phyloP scores from a whole-genome alignment of 2,797 vertebrate species.

The Falco columbarius region DNA sequence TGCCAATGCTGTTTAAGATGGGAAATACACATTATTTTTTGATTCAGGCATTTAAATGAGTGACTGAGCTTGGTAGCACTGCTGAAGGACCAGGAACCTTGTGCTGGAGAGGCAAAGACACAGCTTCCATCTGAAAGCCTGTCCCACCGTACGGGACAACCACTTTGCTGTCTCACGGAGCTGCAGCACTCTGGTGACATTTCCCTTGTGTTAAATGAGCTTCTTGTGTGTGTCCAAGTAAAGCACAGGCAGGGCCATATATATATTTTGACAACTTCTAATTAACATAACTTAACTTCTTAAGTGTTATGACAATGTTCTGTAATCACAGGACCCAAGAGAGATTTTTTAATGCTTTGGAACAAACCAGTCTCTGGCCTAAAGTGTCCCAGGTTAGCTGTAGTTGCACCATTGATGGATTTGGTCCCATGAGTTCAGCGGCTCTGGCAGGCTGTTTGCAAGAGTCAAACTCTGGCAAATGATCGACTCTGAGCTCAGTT shows the following conservation, averaged over 20 bases:
- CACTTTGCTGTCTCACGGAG: background rate
- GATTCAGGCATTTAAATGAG: background rate
- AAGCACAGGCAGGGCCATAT: background rate
- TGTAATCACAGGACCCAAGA: background rate
- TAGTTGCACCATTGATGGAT: constrained; percentile 19
- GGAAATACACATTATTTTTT: background rate
- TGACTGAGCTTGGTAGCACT: background rate
- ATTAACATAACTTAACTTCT: constrained; percentile 14
- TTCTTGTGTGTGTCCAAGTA: background rate
- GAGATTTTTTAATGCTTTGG: background rate
- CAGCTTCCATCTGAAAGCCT: background rate
- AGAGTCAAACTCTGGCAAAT: constrained; percentile 48
- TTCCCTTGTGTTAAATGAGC: background rate
- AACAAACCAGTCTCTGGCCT: background rate
- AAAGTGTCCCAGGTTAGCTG: background rate
- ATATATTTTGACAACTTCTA: constrained; percentile 4
- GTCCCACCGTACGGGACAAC: background rate
- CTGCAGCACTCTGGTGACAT: background rate
- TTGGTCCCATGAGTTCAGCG: constrained; percentile 27
- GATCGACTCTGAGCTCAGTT: constrained; percentile 57
- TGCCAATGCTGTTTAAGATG: background rate
- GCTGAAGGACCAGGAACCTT: background rate
- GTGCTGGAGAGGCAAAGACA: background rate
- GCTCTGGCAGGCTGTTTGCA: constrained; percentile 53
- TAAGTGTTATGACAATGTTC: constrained; percentile 15